Evolutionary conservation across 1,140 invertebrate genomes (phyloP), one percentile per base, ranked within the genome.

Genomic region (Caerostris extrusa): DNA sequence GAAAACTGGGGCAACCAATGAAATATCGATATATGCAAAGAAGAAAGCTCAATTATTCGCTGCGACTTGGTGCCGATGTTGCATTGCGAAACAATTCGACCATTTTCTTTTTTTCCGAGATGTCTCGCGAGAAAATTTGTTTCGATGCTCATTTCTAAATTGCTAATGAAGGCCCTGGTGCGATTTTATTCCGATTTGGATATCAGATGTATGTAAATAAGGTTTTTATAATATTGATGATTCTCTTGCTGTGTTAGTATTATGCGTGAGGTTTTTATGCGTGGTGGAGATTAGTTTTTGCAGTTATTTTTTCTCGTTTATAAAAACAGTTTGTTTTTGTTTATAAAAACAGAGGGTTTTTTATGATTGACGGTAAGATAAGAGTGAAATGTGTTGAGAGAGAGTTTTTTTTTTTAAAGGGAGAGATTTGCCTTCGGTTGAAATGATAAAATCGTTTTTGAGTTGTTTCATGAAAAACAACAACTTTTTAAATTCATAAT

Each of bases 141-240:
- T 53, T 53, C 5, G 8, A 77, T 77, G 71, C 71, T 77, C 71
- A 50, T 50, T 77, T 77, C 53, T 77, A 77, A 77, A 77, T 77
- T 77, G 71, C 71, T 77, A 77, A 77, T 77, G 71, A 77, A 77
- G 71, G 19, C 34, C 53, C 53, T 34, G 34, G 50, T 77, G 10
- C 53, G 71, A 77, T 77, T 77, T 77, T 77, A 77, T 77, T 53
- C 53, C 71, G 50, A 77, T 77, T 77, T 77, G 50, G 71, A 77
- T 77, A 77, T 77, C 50, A 77, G 53, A 77, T 77, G 71, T 77
- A 77, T 77, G 71, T 77, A 77, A 77, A 77, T 77, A 77, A 77
- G 34, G 50, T 77, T 12, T 7, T 5, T 14, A 53, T 77, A 53
- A 77, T 77, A 53, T 77, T 53, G 71, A 53, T 7, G 12, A 12